Evolutionary conservation across 2,113 vertebrate species (phyloP).

Genomic region (Orthonyx spaldingii): DNA sequence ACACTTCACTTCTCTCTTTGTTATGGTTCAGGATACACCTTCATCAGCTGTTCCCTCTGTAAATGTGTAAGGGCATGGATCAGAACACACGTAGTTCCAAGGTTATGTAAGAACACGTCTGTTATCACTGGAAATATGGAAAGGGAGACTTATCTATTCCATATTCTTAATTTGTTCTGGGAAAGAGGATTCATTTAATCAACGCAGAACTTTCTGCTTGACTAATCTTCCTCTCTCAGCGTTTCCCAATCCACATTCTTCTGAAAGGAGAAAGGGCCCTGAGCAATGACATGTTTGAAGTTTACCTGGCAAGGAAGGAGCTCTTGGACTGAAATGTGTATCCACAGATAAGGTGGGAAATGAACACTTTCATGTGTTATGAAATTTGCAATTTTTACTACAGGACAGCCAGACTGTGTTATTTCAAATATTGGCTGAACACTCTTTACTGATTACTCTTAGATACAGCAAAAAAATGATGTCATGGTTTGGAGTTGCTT

Average conservation of each 20-base stretch:
- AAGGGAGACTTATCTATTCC: neutral
- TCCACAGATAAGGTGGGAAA: conserved; percentile 55
- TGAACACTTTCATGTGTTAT: neutral
- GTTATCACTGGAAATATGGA: neutral
- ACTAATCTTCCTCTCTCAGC: neutral
- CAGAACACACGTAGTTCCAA: neutral
- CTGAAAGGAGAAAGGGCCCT: conserved; percentile 16
- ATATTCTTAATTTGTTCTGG: neutral
- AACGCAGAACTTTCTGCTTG: conserved; percentile 32
- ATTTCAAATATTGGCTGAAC: conserved; percentile 51
- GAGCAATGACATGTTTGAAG: conserved; percentile 28
- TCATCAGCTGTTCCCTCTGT: neutral
- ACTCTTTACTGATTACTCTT: conserved; percentile 10
- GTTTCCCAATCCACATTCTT: conserved; percentile 51
- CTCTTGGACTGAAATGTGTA: neutral
- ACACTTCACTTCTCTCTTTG: neutral
- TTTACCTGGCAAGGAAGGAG: conserved; percentile 54
- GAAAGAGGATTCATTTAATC: conserved; percentile 16
- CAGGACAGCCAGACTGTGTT: neutral
- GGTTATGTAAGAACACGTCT: neutral
- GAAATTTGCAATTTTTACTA: conserved; percentile 35
- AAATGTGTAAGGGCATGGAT: neutral
- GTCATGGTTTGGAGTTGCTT: neutral
- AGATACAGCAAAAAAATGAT: conserved; percentile 19
- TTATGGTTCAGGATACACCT: neutral